Evolutionary conservation across 2,797 vertebrate species (phyloP).

Genomic region (Sebastes wilsoni): DNA sequence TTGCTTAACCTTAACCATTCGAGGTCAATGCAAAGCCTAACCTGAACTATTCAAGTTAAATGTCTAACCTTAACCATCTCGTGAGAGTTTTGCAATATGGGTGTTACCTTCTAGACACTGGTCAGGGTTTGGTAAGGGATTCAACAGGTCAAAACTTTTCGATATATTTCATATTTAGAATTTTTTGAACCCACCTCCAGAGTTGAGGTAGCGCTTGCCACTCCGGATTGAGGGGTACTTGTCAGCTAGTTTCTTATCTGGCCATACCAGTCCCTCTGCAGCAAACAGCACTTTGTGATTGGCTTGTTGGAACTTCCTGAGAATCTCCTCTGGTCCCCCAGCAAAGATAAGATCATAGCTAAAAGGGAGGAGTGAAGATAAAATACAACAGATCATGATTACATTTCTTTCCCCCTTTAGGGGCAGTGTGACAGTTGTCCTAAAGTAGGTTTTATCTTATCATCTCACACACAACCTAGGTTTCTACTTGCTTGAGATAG

Average conservation of each 20-base stretch:
- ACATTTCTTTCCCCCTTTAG: constrained; percentile 9
- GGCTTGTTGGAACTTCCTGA: constrained; percentile 91
- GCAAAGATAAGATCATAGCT: constrained; percentile 98
- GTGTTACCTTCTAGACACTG: too few species aligned
- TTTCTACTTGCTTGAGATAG: constrained; percentile 19
- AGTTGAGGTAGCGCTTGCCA: constrained; percentile 96
- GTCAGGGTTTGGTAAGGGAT: too few species aligned
- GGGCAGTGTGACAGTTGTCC: background rate
- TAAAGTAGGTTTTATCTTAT: background rate
- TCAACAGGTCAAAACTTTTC: background rate
- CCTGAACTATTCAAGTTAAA: too few species aligned
- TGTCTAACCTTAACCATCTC: too few species aligned
- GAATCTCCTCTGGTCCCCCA: constrained; percentile 91
- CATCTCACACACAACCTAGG: constrained; percentile 6
- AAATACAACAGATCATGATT: constrained; percentile 35
- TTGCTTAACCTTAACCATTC: too few species aligned
- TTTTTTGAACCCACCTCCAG: constrained; percentile 88
- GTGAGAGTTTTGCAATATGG: too few species aligned
- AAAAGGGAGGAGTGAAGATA: constrained; percentile 26
- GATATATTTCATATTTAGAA: background rate
- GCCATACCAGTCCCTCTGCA: constrained; percentile 94
- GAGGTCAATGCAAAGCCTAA: too few species aligned
- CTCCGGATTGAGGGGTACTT: constrained; percentile 92
- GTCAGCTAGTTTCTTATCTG: constrained; percentile 90
- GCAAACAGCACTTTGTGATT: constrained; percentile 94